These are phyloP conservation scores for Chloropsis hardwickii DNA, from an alignment of 2,113 vertebrate genomes.

Conservation along the genomic window DNA sequence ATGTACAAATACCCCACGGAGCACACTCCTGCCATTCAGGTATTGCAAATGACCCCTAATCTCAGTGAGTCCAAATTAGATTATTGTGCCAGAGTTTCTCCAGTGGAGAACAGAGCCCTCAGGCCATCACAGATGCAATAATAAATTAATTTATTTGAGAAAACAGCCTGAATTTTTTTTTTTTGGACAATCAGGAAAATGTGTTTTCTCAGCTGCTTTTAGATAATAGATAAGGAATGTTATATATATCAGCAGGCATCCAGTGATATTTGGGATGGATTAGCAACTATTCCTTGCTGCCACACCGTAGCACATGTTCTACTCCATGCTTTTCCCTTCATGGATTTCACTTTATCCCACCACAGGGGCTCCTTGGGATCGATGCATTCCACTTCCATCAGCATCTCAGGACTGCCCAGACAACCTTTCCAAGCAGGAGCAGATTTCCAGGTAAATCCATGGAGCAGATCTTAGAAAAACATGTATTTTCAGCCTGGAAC, in stretches of 20 bases:
- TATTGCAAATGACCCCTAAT: background rate
- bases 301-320: background rate
- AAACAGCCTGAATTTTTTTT: background rate
- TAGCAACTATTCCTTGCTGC: background rate
- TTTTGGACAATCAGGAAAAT: background rate
- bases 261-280: background rate
- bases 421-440: background rate
- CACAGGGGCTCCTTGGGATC: background rate
- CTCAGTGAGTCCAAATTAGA: background rate
- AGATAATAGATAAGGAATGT: background rate
- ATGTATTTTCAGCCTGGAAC: background rate
- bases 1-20: accelerated
- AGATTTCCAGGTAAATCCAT: background rate
- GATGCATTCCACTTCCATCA: background rate
- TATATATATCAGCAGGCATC: background rate
- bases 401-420: background rate
- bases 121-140: background rate
- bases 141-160: background rate
- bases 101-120: background rate
- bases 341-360: background rate
- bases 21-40: background rate
- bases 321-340: background rate
- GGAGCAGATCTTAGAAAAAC: background rate
- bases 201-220: background rate
- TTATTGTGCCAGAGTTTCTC: background rate